Evolutionary conservation across 2,797 vertebrate genomes (phyloP).

Genomic region (Rhadinocentrus ornatus): DNA sequence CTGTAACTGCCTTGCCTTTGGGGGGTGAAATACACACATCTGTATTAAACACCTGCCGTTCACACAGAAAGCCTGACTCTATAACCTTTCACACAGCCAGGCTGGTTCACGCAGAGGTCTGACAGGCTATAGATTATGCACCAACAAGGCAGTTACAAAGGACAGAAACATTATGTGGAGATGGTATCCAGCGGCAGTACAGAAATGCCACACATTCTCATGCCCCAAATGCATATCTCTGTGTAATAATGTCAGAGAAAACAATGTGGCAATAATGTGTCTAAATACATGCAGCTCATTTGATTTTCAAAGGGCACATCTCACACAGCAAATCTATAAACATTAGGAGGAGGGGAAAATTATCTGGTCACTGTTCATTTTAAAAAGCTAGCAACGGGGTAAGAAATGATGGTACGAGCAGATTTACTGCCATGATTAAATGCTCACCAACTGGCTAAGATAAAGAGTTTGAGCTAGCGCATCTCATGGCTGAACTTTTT

Average conservation of each 20-base stretch:
- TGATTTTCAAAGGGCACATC: constrained; percentile 34
- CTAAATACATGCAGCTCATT: constrained; percentile 12
- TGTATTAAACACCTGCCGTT: constrained; percentile 45
- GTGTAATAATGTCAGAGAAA: constrained; percentile 17
- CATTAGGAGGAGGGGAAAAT: constrained; percentile 7
- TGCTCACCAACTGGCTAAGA: constrained; percentile 10
- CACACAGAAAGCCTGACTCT: constrained; percentile 28
- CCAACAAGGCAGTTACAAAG: constrained; percentile 36
- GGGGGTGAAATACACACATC: constrained; percentile 45
- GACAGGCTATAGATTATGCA: constrained; percentile 52
- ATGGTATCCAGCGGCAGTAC: constrained; percentile 30
- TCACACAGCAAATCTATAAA: constrained; percentile 15
- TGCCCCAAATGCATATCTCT: constrained; percentile 50
- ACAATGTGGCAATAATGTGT: constrained; percentile 7
- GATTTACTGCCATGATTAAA: constrained; percentile 34
- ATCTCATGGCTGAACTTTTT: constrained; percentile 25
- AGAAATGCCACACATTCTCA: constrained; percentile 38
- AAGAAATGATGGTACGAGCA: background rate
- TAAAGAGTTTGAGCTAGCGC: constrained; percentile 14
- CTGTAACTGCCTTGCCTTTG: constrained; percentile 45
- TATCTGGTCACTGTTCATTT: constrained; percentile 17
- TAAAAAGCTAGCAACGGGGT: constrained; percentile 1
- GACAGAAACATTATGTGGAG: constrained; percentile 35
- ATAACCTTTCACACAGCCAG: constrained; percentile 46
- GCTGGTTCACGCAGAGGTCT: constrained; percentile 50